These are phyloP conservation scores for Numida meleagris DNA, from an alignment of 2,113 vertebrate genomes.

Conservation along the genomic window DNA sequence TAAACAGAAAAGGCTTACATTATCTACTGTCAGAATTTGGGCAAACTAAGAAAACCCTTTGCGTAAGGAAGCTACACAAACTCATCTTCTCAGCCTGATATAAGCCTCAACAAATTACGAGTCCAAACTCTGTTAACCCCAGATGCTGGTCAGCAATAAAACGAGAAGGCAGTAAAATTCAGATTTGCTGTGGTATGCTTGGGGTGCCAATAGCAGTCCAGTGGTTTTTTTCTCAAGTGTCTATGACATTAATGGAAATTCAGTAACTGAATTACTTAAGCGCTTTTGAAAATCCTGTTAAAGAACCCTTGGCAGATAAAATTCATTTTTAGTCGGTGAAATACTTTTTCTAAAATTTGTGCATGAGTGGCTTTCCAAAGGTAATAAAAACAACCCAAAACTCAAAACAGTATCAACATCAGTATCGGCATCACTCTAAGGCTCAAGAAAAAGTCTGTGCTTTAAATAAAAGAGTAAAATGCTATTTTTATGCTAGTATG, in stretches of 20 bases:
- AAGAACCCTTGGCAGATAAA: background rate
- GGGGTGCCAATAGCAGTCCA: background rate
- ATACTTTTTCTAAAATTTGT: background rate
- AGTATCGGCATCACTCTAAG: background rate
- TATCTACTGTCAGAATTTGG: slow-evolving; percentile 1
- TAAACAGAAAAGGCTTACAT: slow-evolving; percentile 38
- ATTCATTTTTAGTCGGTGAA: background rate
- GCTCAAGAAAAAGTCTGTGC: background rate
- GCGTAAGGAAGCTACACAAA: slow-evolving; percentile 8
- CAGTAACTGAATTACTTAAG: background rate
- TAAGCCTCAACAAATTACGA: background rate
- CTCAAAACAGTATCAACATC: background rate
- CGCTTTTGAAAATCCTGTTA: background rate
- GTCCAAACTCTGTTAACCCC: background rate
- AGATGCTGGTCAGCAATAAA: background rate
- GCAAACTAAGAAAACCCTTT: slow-evolving; percentile 4
- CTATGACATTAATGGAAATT: background rate
- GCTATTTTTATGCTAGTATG: background rate
- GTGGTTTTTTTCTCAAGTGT: background rate
- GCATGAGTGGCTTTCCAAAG: background rate
- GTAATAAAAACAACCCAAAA: background rate
- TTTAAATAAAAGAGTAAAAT: background rate
- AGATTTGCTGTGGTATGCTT: background rate
- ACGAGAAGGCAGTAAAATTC: background rate
- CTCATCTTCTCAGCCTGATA: background rate